Percentiles rank a stretch among this genome's conserved stretches.
These are phyloP conservation scores for Corythoichthys intestinalis DNA, from an alignment of 2,113 vertebrate species.

Conservation along the genomic window DNA sequence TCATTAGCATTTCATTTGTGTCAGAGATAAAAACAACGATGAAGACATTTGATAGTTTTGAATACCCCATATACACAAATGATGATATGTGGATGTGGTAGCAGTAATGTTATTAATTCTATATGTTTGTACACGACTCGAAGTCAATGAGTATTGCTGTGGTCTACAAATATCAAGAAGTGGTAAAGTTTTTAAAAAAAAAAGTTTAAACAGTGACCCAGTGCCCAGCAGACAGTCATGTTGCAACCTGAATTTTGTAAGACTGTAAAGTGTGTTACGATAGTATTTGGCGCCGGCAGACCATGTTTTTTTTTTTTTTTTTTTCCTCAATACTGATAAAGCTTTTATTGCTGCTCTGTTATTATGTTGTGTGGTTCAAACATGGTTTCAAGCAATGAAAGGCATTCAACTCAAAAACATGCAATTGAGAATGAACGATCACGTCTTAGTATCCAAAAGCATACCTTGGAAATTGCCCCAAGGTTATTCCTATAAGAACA, in stretches of 20 bases:
- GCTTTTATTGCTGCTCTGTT: constrained; percentile 2
- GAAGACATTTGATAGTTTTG: no score
- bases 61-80: no score
- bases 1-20: no score
- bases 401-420: no score
- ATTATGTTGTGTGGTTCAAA: constrained; percentile 87
- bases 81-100: background rate
- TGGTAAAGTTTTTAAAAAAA: background rate
- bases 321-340: background rate
- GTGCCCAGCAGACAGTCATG: background rate
- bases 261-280: constrained; percentile 4
- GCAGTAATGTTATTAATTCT: background rate
- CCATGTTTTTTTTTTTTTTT: constrained; percentile 1
- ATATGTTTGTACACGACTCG: background rate
- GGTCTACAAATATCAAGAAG: background rate
- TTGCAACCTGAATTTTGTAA: constrained; percentile 24
- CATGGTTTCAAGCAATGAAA: constrained; percentile 60
- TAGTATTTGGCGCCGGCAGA: constrained; percentile 7
- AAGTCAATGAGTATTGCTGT: background rate
- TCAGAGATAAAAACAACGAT: no score
- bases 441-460: background rate
- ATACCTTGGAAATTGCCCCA: background rate
- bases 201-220: constrained; percentile 6
- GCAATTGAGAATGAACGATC: background rate
- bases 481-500: background rate